Base-by-base conservation (phyloP, 2,888 invertebrate species). In the Argynnis bischoffii region DNA sequence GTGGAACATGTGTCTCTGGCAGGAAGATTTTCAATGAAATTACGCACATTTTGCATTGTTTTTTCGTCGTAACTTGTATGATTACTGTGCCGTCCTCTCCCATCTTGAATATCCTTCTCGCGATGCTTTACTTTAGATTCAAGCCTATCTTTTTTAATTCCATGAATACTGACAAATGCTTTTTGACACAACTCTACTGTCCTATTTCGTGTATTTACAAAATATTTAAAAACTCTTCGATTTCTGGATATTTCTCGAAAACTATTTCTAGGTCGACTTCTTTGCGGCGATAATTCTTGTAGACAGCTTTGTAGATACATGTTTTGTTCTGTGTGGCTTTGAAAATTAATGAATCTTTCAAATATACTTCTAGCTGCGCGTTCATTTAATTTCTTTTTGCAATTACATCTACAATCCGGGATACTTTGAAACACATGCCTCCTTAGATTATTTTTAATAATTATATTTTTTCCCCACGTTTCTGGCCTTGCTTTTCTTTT, bases 311-410 rank as follows among this genome's bases (percentile, higher is more conserved):
- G 51, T 35, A 61, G 35, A 51, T 61, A 61, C 14, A 53, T 53
- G 18, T 61, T 61, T 61, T 61, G 61, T 35, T 61, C 60, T 11
- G 61, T 53, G 35, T 61, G 61, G n/a, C 53, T 61, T 50, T n/a
- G 15, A 51, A 61, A 35, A 51, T 61, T 61, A 35, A 41, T 61
- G 35, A 51, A 31, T 51, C 31, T 51, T 3, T 50, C n/a, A 35
- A 61, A 53, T 35, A 53, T 18, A 48, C 26, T 51, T 53, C 35
- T n/a, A 11, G 35, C 35, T 51, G 21, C 35, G 13, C n/a, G 14
- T 50, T 51, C 35, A 61, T 31, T 53, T 18, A 61, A 16, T 61
- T 61, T 61, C 16, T 53, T 50, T 53, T 53, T 61, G 31, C 61
- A 61, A 51, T 61, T 35, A 51, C 61, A 61, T 31, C 61, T n/a